Base-by-base conservation (phyloP, 2,797 vertebrate genomes). In the Hippoglossus hippoglossus region DNA sequence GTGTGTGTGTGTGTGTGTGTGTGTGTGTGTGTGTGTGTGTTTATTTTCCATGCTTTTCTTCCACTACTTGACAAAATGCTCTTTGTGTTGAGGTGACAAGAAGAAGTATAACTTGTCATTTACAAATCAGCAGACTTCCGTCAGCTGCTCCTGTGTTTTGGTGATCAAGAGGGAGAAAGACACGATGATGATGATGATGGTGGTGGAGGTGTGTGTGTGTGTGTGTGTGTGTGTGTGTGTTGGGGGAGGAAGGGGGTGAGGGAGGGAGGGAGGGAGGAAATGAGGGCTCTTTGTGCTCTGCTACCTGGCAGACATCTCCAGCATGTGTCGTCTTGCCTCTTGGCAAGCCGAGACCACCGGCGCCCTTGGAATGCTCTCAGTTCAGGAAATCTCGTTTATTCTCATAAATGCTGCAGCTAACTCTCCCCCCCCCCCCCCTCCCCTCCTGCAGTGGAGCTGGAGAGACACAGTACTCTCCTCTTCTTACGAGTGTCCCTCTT, bases 251-350 rank as follows among this genome's bases (percentile, higher is more conserved):
- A 63, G 49, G 46, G 73, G 44, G 62, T 24, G 49, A 21, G 58
- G 13, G 78, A 67, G 73, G 85, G 83, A 79, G 78, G 79, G 91
- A 89, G 89, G 90, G 92, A 94, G 95, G 94, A 95, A 94, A 95
- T 95, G 94, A 95, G 93, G 90, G 93, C 89, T 93, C 94, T 97
- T 94, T 95, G 94, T 96, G 88, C 91, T 93, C 86, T 87, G 94
- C 94, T 96, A 95, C 94, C 93, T 95, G 86, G 81, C 95, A 96
- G 95, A 94, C 94, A 93, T 94, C 91, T 93, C 87, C 93, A 94
- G 95, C 96, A 93, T 96, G 97, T 97, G 91, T 88, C 81, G 93
- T 96, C 97, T 95, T 96, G 96, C 94, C 94, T 94, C 80, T 91
- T 92, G 91, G 91, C 93, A 94, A 94, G 91, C 94, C 83, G 89